These are phyloP conservation scores for Pogonomyrmex barbatus DNA, from an alignment of 1,140 invertebrate genomes.

Conservation along the genomic window DNA sequence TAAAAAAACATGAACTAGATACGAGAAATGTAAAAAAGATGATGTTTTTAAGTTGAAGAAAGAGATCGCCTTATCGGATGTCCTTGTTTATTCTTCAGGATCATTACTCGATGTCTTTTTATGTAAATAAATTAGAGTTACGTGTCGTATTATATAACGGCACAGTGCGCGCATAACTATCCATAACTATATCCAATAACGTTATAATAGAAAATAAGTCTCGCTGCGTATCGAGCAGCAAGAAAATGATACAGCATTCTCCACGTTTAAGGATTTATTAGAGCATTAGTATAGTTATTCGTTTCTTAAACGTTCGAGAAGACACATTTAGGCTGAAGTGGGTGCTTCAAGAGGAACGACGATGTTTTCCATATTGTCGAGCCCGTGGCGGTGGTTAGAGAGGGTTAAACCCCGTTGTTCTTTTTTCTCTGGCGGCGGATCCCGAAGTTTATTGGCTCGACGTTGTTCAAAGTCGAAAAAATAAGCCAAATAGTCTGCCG, in stretches of 20 bases:
- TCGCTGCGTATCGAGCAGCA: neutral
- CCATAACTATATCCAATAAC: constrained; percentile 10
- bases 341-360: constrained; percentile 15
- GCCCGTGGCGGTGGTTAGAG: constrained; percentile 10
- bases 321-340: constrained; percentile 42
- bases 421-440: constrained; percentile 58
- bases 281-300: neutral
- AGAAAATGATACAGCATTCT: neutral
- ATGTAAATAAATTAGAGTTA: constrained; percentile 30
- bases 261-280: constrained; percentile 20
- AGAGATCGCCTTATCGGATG: neutral
- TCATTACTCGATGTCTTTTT: constrained; percentile 6
- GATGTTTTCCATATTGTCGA: constrained; percentile 40
- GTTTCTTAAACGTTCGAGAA: constrained; percentile 22
- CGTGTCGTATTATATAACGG: constrained; percentile 22
- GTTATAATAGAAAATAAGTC: neutral
- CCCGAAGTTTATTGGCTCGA: constrained; percentile 73
- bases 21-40: neutral
- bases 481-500: constrained; percentile 66
- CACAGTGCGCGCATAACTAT: neutral
- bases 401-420: constrained; percentile 61
- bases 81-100: neutral
- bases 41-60: neutral
- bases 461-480: constrained; percentile 62
- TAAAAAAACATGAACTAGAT: neutral